A percentile compares a stretch with the other conserved stretches of the same genome.
Evolutionary conservation across 2,797 vertebrate species (phyloP).

Genomic region (Siniperca obscura): DNA sequence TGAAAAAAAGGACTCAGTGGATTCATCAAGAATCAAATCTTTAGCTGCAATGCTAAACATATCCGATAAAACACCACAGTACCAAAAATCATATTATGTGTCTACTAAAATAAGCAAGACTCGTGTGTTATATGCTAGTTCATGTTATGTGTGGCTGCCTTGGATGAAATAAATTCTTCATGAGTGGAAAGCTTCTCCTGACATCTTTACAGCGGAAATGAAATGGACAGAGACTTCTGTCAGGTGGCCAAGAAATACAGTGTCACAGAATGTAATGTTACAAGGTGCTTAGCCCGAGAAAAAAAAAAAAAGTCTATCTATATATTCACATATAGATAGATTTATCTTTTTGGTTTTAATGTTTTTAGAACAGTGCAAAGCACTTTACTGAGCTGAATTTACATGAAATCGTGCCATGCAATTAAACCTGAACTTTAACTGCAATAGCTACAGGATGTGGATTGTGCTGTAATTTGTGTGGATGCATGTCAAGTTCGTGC

Average conservation of each 20-base stretch:
- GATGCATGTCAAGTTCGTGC: slow-evolving; percentile 37
- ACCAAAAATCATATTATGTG: neutral
- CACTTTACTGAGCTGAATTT: slow-evolving; percentile 24
- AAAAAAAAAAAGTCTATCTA: no score
- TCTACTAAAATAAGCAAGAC: neutral
- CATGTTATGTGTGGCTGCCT: neutral
- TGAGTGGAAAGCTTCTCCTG: neutral
- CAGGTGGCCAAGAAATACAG: neutral
- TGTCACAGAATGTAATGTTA: neutral
- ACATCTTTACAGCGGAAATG: neutral
- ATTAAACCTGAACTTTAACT: slow-evolving; percentile 55
- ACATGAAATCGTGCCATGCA: slow-evolving; percentile 25
- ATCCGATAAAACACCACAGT: neutral
- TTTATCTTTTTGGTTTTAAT: slow-evolving; percentile 4
- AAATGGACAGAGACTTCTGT: neutral
- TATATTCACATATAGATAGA: neutral
- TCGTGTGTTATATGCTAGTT: neutral
- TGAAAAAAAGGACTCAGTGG: neutral
- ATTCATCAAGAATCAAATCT: neutral
- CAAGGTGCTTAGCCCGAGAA: neutral
- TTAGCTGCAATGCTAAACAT: neutral
- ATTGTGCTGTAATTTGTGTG: slow-evolving; percentile 23
- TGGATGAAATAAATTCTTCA: neutral
- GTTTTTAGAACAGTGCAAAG: slow-evolving; percentile 21
- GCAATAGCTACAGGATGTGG: slow-evolving; percentile 33